A percentile compares a stretch with the other conserved stretches of the same genome.
Evolutionary conservation across 2,888 invertebrate genomes (phyloP).

Genomic region (Bursaphelenchus okinawaensis): DNA sequence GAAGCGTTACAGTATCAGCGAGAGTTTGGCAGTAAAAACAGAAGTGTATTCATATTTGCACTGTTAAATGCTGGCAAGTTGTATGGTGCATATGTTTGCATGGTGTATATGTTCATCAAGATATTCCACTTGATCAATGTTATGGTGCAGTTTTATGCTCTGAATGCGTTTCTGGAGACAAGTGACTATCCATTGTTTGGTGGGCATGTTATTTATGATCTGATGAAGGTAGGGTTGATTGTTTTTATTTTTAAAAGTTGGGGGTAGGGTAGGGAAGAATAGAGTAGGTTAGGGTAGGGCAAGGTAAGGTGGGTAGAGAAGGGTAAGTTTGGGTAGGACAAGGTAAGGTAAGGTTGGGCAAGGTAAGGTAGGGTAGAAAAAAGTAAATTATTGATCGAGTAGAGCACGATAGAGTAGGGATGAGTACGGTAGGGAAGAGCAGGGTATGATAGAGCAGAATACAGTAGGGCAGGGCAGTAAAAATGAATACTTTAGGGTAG

Average conservation of each 20-base stretch:
- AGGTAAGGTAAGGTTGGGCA: too few species aligned
- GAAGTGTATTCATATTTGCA: slow-evolving; percentile 35
- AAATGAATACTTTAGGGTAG: too few species aligned
- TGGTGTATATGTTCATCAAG: slow-evolving; percentile 60
- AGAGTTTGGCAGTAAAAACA: slow-evolving; percentile 43
- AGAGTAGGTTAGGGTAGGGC: too few species aligned
- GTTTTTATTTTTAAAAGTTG: background rate
- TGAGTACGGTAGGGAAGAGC: too few species aligned
- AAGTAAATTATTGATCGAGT: too few species aligned
- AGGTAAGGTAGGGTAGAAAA: too few species aligned
- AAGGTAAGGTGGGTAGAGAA: too few species aligned
- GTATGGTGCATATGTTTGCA: slow-evolving; percentile 61
- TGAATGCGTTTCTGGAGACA: slow-evolving; percentile 60
- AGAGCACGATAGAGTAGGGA: too few species aligned
- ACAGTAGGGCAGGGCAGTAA: too few species aligned
- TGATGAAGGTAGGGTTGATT: slow-evolving; percentile 56
- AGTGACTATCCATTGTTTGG: slow-evolving; percentile 59
- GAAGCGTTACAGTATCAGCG: slow-evolving; percentile 60
- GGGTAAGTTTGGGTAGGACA: too few species aligned
- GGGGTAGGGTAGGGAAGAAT: too few species aligned
- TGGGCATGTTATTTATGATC: slow-evolving; percentile 60
- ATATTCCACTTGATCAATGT: slow-evolving; percentile 59
- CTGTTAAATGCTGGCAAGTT: slow-evolving; percentile 57
- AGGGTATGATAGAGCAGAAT: too few species aligned
- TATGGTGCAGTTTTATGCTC: slow-evolving; percentile 61